A percentile compares a stretch with the other conserved stretches of the same genome.
Evolutionary conservation across 1,140 invertebrate genomes (phyloP).

Genomic region (Temnothorax curvispinosus): DNA sequence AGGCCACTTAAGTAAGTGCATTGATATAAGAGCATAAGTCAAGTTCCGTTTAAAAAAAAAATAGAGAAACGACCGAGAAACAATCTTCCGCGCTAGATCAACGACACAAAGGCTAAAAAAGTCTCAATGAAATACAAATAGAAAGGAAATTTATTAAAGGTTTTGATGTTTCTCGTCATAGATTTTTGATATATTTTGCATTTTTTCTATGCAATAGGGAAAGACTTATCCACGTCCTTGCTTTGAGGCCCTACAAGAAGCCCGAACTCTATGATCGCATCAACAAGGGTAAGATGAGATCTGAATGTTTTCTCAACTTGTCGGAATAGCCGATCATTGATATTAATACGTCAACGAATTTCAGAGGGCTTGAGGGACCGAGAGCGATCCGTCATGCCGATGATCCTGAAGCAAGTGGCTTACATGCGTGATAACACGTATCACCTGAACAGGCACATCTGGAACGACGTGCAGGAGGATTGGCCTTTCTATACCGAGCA

Average conservation of each 20-base stretch:
- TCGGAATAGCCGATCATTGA: neutral
- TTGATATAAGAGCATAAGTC: neutral
- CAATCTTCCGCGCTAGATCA: neutral
- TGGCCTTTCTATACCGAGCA: conserved; percentile 97
- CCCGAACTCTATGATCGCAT: conserved; percentile 94
- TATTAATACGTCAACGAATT: conserved; percentile 12
- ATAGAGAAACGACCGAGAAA: neutral
- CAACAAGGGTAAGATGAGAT: conserved; percentile 88
- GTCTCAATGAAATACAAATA: neutral
- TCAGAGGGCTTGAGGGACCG: conserved; percentile 95
- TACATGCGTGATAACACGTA: conserved; percentile 94
- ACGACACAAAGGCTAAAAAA: neutral
- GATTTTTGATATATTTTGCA: conserved; percentile 28
- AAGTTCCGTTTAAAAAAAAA: neutral
- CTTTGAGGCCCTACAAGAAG: conserved; percentile 96
- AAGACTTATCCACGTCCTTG: conserved; percentile 96
- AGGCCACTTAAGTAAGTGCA: conserved; percentile 89
- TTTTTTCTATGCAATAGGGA: conserved; percentile 88
- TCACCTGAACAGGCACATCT: conserved; percentile 93
- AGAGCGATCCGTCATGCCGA: conserved; percentile 91
- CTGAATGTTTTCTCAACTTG: neutral
- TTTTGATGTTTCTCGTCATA: neutral
- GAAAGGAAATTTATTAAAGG: neutral
- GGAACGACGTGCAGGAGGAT: conserved; percentile 97
- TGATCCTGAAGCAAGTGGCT: conserved; percentile 92